Evolutionary conservation across 2,113 vertebrate species (phyloP), one percentile per base, ranked within the genome.

Genomic region (Chloropsis cyanopogon): DNA sequence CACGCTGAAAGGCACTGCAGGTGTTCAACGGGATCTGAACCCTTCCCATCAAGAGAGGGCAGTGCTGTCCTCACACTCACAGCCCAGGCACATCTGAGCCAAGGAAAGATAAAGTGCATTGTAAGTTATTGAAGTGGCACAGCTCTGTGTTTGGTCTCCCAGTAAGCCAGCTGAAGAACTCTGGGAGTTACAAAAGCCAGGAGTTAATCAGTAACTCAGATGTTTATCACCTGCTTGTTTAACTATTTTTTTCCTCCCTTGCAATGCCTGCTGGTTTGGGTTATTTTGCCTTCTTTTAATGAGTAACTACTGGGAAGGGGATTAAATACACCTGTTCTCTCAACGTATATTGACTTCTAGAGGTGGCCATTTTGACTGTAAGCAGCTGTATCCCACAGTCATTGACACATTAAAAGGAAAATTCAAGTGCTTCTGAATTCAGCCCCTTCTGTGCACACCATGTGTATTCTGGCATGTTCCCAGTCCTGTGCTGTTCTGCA

Each of bases 181-280:
- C 18, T 46, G 26, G n/a, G 7, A 29, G 47, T 88, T 92, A 85
- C 90, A 96, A 89, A 93, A 96, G 61, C 61, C 75, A 76, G 41
- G 31, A 94, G 88, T 97, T 98, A 97, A 97, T 96, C 82, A 95
- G 84, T 97, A 97, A 96, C 97, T 82, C 78, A 44, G 91, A 93
- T 92, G 50, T 93, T 95, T 96, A 92, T 96, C 96, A 82, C 13
- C 46, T 85, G 44, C 21, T 11, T 31, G 79, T 90, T 93, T 78
- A 90, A 93, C 84, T 82, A 88, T 95, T 77, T 94, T 91, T 92
- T 86, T 70, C 53, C 69, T 96, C 69, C 86, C 42, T 81, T 72
- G 64, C 73, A 88, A 82, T 65, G 71, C 75, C 41, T 78, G 37
- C 54, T 82, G 71, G 25, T 44, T 35, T 59, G 52, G n/a, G 57